Base-by-base conservation (phyloP, 2,113 vertebrate species). In the Sander vitreus region DNA sequence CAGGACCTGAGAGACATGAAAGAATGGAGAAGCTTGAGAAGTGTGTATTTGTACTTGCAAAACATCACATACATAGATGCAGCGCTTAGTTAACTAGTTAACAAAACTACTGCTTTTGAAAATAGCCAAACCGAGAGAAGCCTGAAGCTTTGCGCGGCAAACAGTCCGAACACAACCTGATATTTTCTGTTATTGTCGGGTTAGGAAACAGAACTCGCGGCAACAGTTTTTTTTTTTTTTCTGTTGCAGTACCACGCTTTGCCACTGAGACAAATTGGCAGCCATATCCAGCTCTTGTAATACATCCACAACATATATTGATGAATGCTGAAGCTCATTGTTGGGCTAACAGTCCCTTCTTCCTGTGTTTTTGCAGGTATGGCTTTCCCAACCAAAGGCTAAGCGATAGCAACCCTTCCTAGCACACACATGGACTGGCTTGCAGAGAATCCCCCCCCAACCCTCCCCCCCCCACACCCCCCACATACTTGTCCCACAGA, bases 331-430 rank as follows among this genome's bases (percentile, higher is more conserved):
- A 94, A 19, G 90, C 93, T 93, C 80, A 92, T 95, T 94, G 93
- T 95, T 92, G 95, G 93, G 95, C 96, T 98, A 97, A 97, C 95
- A 95, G 95, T 97, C 96, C 97, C 96, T 96, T 97, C 96, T 97
- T 95, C 96, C 96, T 97, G 97, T 97, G 96, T 96, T 96, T 93
- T 97, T 96, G 96, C 95, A 99, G 98, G 98, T 99, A 99, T 99
- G 98, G 98, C 98, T 97, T 99, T 99, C 96, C 97, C 97, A 96
- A 98, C 98, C 97, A 99, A 99, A 97, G 98, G 98, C 97, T 99
- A 98, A 93, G 90, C 96, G 95, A 89, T 92, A 93, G 88, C 87
- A 88, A 81, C 78, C 83, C 89, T 71, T 83, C 81, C 80, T 90
- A 89, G 86, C 85, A 91, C 90, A 89, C 90, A 89, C 89, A 91